These are phyloP conservation scores for Hippasteria phrygiana DNA, from an alignment of 53 echinoderm and acorn worm species.

Conservation along the genomic window DNA sequence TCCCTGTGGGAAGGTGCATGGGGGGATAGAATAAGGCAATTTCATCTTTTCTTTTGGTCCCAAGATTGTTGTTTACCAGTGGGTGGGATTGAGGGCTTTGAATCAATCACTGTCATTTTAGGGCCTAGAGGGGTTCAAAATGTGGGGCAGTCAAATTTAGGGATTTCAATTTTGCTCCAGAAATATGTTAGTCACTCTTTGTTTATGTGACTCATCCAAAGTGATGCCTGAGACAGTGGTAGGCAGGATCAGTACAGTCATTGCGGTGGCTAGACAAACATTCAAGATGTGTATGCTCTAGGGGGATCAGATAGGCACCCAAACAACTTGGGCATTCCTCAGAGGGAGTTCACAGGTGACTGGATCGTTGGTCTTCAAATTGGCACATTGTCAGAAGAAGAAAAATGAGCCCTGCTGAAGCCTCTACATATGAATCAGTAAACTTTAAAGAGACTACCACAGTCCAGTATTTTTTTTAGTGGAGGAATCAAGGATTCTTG, in stretches of 20 bases:
- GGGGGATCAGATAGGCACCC: constrained; percentile 17
- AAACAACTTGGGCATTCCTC: constrained; percentile 23
- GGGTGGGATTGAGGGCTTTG: neutral
- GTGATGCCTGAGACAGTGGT: neutral
- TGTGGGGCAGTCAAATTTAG: constrained; percentile 11
- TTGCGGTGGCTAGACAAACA: constrained; percentile 40
- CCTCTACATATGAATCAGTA: too few relatives aligned
- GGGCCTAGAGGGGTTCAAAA: constrained; percentile 6
- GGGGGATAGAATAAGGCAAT: neutral
- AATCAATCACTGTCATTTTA: constrained; percentile 5
- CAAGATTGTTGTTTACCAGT: neutral
- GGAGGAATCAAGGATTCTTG: too few relatives aligned
- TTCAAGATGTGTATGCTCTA: constrained; percentile 4
- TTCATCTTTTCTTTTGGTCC: neutral
- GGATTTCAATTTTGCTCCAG: neutral
- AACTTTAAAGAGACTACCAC: too few relatives aligned
- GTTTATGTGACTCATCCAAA: constrained; percentile 16
- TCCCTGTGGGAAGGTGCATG: neutral
- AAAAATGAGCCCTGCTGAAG: too few relatives aligned
- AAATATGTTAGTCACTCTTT: constrained; percentile 28
- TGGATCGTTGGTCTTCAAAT: neutral
- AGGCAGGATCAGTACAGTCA: neutral
- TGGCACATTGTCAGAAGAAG: neutral
- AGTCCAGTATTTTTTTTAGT: too few relatives aligned
- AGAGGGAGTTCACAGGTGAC: neutral